Evolutionary conservation across 1,140 invertebrate species (phyloP).

Genomic region (Laupala kohalensis): DNA sequence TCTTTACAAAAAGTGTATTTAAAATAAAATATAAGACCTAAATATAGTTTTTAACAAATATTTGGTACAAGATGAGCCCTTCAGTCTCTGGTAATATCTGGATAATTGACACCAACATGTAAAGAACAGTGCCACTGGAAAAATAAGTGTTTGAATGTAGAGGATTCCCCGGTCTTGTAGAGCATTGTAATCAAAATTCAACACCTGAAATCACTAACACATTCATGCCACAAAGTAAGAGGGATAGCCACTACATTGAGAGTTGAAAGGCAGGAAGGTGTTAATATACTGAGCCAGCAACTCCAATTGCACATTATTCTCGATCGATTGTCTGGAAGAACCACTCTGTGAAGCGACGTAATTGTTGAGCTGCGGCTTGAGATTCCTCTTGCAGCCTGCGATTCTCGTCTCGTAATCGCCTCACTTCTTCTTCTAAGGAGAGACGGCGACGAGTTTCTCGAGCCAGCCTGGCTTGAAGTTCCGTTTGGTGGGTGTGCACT

Average conservation of each 20-base stretch:
- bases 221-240: background rate
- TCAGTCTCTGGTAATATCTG: background rate
- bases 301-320: constrained; percentile 22
- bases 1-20: background rate
- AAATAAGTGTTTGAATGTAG: background rate
- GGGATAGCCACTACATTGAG: background rate
- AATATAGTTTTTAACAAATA: background rate
- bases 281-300: background rate
- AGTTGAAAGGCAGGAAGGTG: background rate
- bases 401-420: constrained; percentile 70
- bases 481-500: constrained; percentile 44
- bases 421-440: constrained; percentile 53
- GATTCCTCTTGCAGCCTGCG: constrained; percentile 75
- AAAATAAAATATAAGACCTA: background rate
- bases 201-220: background rate
- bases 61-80: background rate
- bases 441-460: constrained; percentile 45
- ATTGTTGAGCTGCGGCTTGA: constrained; percentile 73
- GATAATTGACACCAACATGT: background rate
- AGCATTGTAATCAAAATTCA: no score
- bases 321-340: constrained; percentile 79
- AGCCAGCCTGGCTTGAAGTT: constrained; percentile 46
- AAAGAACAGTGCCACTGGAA: background rate
- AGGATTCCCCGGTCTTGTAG: background rate
- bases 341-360: constrained; percentile 85